phyloP scores from a whole-genome alignment of 2,797 vertebrate species.

The Tolypeutes matacus region DNA sequence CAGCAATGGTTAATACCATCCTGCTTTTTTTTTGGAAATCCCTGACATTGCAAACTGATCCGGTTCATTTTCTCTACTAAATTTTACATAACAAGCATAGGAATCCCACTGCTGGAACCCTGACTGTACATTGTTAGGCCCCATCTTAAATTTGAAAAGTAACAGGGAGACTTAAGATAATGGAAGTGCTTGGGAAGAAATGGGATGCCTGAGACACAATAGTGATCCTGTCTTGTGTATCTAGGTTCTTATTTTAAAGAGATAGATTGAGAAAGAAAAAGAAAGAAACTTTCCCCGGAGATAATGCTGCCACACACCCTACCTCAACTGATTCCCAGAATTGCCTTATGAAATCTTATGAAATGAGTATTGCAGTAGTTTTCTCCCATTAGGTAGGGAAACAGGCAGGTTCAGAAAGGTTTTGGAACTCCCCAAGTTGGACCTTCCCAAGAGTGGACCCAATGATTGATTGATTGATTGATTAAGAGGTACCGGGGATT shows the following conservation, averaged over 20 bases:
- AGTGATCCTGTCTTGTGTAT: background rate
- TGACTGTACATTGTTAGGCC: background rate
- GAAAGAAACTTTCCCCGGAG: background rate
- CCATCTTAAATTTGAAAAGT: background rate
- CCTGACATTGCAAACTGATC: background rate
- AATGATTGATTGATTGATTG: background rate
- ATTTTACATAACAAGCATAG: background rate
- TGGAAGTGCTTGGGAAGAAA: background rate
- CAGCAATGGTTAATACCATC: background rate
- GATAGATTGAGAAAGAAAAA: background rate
- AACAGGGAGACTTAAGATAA: background rate
- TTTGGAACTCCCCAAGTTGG: background rate
- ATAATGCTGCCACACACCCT: background rate
- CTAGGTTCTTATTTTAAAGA: background rate
- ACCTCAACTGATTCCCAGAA: background rate
- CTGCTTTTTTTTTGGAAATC: background rate
- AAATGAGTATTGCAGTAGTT: background rate
- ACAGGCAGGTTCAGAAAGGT: background rate
- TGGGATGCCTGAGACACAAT: background rate
- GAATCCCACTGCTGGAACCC: background rate
- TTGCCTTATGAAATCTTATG: background rate
- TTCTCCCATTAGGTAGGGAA: background rate
- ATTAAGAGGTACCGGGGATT: no score
- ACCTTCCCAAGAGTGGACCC: background rate
- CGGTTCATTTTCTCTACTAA: constrained; percentile 6